These are phyloP conservation scores for Corvus cornix DNA, from an alignment of 2,113 vertebrate genomes.

Conservation along the genomic window DNA sequence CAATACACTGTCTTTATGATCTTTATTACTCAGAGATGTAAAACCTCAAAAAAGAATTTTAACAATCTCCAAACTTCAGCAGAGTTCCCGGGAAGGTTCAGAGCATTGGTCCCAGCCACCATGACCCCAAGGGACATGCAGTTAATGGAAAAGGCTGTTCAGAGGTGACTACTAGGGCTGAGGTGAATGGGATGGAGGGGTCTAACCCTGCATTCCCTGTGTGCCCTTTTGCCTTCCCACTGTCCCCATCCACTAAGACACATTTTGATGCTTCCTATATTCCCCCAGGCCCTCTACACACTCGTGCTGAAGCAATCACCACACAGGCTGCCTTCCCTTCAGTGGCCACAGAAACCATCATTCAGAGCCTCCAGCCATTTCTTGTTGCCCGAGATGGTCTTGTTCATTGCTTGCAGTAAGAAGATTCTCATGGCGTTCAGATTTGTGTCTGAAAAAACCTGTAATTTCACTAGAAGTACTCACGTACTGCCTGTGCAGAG, in stretches of 20 bases:
- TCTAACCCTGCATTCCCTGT: neutral
- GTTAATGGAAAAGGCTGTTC: neutral
- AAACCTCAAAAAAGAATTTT: neutral
- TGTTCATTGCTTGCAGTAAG: neutral
- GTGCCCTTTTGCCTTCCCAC: neutral
- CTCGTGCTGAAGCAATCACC: neutral
- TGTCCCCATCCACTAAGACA: neutral
- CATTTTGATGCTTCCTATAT: neutral
- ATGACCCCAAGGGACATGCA: neutral
- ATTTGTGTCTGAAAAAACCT: neutral
- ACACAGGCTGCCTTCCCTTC: neutral
- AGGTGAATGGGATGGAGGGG: rapidly evolving
- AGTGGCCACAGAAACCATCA: neutral
- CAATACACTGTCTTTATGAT: neutral
- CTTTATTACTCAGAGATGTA: neutral
- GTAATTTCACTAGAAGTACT: neutral
- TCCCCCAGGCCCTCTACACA: neutral
- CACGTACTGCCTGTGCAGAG: neutral
- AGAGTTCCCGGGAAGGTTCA: neutral
- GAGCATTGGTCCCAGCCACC: neutral
- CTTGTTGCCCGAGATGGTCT: neutral
- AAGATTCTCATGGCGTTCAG: neutral
- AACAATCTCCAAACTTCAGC: neutral
- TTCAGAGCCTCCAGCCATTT: neutral
- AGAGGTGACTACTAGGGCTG: neutral